These are phyloP conservation scores for Bombus ignitus DNA, from an alignment of 1,140 invertebrate species.

Conservation along the genomic window DNA sequence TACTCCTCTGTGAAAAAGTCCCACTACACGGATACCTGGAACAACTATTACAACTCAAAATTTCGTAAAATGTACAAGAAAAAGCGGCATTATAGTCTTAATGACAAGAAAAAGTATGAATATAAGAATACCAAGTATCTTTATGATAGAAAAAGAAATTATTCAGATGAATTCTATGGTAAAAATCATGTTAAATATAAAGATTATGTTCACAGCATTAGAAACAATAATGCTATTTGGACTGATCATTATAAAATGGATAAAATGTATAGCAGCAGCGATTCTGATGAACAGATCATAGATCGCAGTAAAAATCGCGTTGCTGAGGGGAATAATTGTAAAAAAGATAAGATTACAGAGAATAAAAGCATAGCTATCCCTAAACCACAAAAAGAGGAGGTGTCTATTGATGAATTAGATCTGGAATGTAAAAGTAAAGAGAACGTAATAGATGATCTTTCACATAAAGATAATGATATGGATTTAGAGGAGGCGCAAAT, in stretches of 20 bases:
- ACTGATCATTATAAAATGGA: conserved; percentile 16
- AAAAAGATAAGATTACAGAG: not conserved
- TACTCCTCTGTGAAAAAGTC: conserved; percentile 27
- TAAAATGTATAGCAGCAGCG: conserved; percentile 45
- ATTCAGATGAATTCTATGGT: conserved; percentile 16
- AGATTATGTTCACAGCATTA: conserved; percentile 30
- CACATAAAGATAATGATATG: not conserved
- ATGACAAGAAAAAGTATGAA: conserved; percentile 22
- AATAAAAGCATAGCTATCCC: not conserved
- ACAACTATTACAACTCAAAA: conserved; percentile 56
- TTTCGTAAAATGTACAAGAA: conserved; percentile 51
- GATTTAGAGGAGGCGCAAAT: not conserved
- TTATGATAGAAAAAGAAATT: conserved; percentile 24
- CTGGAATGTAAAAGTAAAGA: not conserved
- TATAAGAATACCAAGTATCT: conserved; percentile 21
- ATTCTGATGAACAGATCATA: conserved; percentile 35
- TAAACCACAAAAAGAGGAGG: not conserved
- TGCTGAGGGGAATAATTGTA: not conserved
- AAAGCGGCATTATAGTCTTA: conserved; percentile 12
- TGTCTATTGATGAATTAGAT: not conserved
- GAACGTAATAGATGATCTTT: not conserved
- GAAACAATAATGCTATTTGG: conserved; percentile 32
- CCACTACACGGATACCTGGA: conserved; percentile 41
- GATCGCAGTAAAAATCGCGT: conserved; percentile 1
- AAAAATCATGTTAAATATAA: conserved; percentile 22